phyloP scores from a whole-genome alignment of 2,888 invertebrate species.

The Oeneis ivallda region DNA sequence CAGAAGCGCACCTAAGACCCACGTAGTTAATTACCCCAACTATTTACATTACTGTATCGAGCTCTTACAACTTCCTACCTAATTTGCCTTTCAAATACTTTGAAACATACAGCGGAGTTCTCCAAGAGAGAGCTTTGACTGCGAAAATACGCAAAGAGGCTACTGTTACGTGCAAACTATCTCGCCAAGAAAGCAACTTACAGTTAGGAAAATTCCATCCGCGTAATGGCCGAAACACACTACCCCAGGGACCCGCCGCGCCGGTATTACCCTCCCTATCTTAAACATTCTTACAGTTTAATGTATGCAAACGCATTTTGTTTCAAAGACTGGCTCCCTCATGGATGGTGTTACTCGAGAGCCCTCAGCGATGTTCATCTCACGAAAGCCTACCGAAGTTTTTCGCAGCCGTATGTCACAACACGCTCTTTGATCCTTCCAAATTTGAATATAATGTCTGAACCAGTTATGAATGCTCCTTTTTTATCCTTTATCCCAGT shows the following conservation, averaged over 20 bases:
- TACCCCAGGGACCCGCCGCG: conserved; percentile 64
- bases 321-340: conserved; percentile 79
- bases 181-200: conserved; percentile 68
- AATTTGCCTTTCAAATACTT: conserved; percentile 80
- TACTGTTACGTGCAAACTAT: conserved; percentile 78
- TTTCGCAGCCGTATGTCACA: conserved; percentile 70
- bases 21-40: conserved; percentile 54
- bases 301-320: conserved; percentile 83
- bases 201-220: conserved; percentile 72
- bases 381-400: conserved; percentile 58
- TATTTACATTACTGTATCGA: conserved; percentile 59
- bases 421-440: conserved; percentile 78
- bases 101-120: conserved; percentile 69
- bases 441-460: conserved; percentile 77
- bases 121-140: conserved; percentile 64
- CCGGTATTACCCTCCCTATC: conserved; percentile 72
- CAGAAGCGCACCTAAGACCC: conserved; percentile 28
- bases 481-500: conserved; percentile 63
- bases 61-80: conserved; percentile 52
- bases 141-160: conserved; percentile 72
- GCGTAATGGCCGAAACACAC: conserved; percentile 80
- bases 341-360: conserved; percentile 71
- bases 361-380: conserved; percentile 70
- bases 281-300: conserved; percentile 80
- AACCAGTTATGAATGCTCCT: conserved; percentile 68